These are phyloP conservation scores for Erynnis tages DNA, from an alignment of 2,888 invertebrate species.

Conservation along the genomic window DNA sequence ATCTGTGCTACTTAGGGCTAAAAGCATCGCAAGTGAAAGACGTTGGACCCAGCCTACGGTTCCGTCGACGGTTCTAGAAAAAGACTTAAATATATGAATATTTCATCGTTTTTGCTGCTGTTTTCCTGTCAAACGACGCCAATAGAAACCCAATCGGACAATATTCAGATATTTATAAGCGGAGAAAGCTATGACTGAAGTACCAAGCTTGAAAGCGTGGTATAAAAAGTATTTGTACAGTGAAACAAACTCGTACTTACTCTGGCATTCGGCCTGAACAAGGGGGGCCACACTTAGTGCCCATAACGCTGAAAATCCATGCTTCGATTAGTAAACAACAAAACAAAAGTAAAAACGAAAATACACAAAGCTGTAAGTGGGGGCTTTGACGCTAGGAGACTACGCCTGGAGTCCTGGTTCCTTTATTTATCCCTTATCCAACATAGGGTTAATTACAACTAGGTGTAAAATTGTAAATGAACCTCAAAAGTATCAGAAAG, in stretches of 20 bases:
- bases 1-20: not conserved
- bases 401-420: too few relatives aligned
- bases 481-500: too few relatives aligned
- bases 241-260: slow-evolving; percentile 58
- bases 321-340: slow-evolving; percentile 74
- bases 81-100: slow-evolving; percentile 1
- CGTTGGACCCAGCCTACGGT: slow-evolving; percentile 17
- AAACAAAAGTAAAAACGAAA: slow-evolving; percentile 40
- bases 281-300: slow-evolving; percentile 75
- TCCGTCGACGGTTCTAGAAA: not conserved
- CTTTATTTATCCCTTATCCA: too few relatives aligned
- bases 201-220: slow-evolving; percentile 17
- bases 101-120: not conserved
- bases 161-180: slow-evolving; percentile 11
- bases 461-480: too few relatives aligned
- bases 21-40: not conserved
- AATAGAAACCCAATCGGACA: not conserved
- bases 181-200: slow-evolving; percentile 14
- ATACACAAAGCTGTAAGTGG: slow-evolving; percentile 34
- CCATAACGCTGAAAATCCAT: slow-evolving; percentile 82
- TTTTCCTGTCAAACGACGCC: not conserved
- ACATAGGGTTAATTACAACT: too few relatives aligned
- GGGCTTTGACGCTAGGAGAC: slow-evolving; percentile 13
- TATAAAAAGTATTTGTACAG: slow-evolving; percentile 10
- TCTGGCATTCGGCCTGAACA: slow-evolving; percentile 80